Percentiles rank a stretch among this genome's conserved stretches.
Evolutionary conservation across 1,140 invertebrate genomes (phyloP).

Genomic region (Galleria mellonella): DNA sequence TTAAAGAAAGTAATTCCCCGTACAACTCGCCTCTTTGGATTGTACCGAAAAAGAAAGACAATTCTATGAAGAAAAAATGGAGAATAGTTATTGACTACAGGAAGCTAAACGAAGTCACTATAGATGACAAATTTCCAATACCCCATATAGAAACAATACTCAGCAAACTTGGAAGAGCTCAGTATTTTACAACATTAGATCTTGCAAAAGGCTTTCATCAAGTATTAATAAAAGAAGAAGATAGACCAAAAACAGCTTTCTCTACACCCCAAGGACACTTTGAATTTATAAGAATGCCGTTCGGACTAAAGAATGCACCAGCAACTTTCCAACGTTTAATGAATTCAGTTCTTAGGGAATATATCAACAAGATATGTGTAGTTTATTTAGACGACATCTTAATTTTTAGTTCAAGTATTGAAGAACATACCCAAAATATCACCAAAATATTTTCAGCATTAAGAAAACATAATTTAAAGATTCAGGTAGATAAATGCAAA

Average conservation of each 20-base stretch:
- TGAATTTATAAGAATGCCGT: slow-evolving; percentile 30
- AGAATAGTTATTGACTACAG: slow-evolving; percentile 29
- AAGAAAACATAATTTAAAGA: background rate
- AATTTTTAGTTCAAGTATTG: background rate
- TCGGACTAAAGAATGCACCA: slow-evolving; percentile 43
- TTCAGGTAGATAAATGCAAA: background rate
- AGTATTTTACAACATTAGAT: slow-evolving; percentile 31
- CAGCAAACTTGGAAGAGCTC: slow-evolving; percentile 33
- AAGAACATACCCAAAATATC: background rate
- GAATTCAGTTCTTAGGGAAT: slow-evolving; percentile 36
- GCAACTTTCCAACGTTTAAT: slow-evolving; percentile 46
- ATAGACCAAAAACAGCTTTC: slow-evolving; percentile 30
- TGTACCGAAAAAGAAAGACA: slow-evolving; percentile 18
- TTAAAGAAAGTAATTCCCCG: slow-evolving; percentile 29
- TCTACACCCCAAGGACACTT: slow-evolving; percentile 29
- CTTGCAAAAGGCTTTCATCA: slow-evolving; percentile 46
- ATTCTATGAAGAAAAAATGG: slow-evolving; percentile 14
- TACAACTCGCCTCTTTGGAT: slow-evolving; percentile 16
- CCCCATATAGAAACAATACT: slow-evolving; percentile 51
- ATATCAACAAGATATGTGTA: slow-evolving; percentile 6
- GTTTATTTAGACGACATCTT: slow-evolving; percentile 23
- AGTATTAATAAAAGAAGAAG: slow-evolving; percentile 20
- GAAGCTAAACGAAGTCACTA: slow-evolving; percentile 26
- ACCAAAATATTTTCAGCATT: background rate
- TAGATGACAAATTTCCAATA: slow-evolving; percentile 27